Percentiles rank a stretch among this genome's conserved stretches.
Evolutionary conservation across 2,888 invertebrate genomes (phyloP).

Genomic region (Drosophila colorata): DNA sequence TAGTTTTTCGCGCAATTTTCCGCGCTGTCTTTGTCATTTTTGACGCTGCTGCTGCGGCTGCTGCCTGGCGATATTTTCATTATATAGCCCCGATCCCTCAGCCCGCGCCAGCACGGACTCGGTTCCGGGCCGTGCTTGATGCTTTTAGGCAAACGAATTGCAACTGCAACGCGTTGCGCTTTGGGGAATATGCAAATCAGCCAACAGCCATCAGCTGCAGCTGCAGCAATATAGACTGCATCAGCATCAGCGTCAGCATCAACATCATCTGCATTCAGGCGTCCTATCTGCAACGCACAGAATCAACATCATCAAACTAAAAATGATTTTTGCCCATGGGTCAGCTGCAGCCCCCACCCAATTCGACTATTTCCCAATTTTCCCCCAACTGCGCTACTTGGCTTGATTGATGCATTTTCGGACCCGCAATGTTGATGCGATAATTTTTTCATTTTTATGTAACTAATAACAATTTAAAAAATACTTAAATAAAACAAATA

Average conservation of each 20-base stretch:
- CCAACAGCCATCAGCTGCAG: constrained; percentile 53
- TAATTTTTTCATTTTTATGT: constrained; percentile 38
- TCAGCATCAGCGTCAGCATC: constrained; percentile 19
- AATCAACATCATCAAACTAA: constrained; percentile 67
- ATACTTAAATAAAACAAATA: too few relatives aligned
- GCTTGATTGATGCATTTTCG: constrained; percentile 67
- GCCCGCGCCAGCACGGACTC: constrained; percentile 2
- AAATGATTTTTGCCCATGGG: constrained; percentile 55
- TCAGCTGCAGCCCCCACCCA: constrained; percentile 12
- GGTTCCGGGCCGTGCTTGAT: constrained; percentile 39
- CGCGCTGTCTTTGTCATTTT: constrained; percentile 75
- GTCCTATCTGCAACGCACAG: constrained; percentile 42
- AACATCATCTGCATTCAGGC: constrained; percentile 51
- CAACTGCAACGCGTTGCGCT: constrained; percentile 69
- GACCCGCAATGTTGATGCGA: constrained; percentile 41
- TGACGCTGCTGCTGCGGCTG: constrained; percentile 25
- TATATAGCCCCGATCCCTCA: constrained; percentile 41
- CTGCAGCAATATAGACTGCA: constrained; percentile 51
- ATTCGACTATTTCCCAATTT: not conserved
- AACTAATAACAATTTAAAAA: not conserved
- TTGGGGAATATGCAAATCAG: constrained; percentile 80
- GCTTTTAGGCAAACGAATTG: constrained; percentile 78
- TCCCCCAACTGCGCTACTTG: not conserved
- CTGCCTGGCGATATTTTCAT: constrained; percentile 48
- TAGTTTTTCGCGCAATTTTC: constrained; percentile 82